Percentiles rank a stretch among this genome's conserved stretches.
Evolutionary conservation across 2,113 vertebrate genomes (phyloP).

Genomic region (Genyomyrus donnyi): DNA sequence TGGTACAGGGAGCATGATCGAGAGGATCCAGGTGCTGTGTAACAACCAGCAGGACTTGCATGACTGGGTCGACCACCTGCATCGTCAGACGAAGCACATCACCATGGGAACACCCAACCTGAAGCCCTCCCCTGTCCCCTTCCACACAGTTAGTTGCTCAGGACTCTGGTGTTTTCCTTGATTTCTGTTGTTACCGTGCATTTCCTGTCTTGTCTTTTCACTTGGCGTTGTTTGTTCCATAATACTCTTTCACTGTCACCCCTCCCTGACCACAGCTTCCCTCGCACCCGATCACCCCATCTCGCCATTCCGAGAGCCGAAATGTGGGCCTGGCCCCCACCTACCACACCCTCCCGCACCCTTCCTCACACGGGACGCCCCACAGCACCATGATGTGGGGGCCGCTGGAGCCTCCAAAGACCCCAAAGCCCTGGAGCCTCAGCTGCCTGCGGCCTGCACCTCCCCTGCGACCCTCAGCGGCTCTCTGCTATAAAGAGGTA

Average conservation of each 20-base stretch:
- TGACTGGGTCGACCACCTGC: constrained; percentile 91
- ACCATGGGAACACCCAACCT: constrained; percentile 71
- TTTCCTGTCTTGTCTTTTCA: background rate
- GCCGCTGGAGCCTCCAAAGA: constrained; percentile 90
- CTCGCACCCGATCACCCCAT: constrained; percentile 86
- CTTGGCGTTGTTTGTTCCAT: no score
- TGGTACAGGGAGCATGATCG: constrained; percentile 82
- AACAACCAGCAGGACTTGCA: constrained; percentile 85
- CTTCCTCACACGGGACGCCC: constrained; percentile 83
- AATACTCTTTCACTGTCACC: background rate
- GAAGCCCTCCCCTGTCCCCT: constrained; percentile 90
- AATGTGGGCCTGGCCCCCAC: constrained; percentile 79
- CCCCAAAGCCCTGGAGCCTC: constrained; percentile 94
- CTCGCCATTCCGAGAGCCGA: constrained; percentile 86
- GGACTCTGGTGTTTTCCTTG: background rate
- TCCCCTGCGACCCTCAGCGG: constrained; percentile 85
- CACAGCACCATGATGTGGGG: constrained; percentile 95
- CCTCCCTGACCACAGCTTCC: constrained; percentile 69
- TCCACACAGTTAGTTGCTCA: constrained; percentile 77
- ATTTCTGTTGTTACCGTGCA: background rate
- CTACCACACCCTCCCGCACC: constrained; percentile 95
- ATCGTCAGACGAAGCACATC: constrained; percentile 84
- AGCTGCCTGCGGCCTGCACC: constrained; percentile 92
- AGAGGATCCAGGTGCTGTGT: constrained; percentile 84
- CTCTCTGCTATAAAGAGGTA: constrained; percentile 98